A percentile compares a stretch with the other conserved stretches of the same genome.
These are phyloP conservation scores for Perccottus glenii DNA, from an alignment of 2,113 vertebrate species.

Conservation along the genomic window DNA sequence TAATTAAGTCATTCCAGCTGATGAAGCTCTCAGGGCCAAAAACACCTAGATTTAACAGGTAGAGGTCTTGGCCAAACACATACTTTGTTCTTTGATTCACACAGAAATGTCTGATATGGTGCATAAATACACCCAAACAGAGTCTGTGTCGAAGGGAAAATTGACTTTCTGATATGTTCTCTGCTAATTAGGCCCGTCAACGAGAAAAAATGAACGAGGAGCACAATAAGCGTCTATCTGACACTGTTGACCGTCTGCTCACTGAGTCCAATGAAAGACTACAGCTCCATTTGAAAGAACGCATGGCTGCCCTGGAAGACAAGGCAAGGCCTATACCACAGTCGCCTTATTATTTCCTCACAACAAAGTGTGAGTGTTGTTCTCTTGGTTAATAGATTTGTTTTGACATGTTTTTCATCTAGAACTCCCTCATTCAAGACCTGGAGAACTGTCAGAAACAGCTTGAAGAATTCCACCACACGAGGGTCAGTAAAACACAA, in stretches of 20 bases:
- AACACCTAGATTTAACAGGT: conserved; percentile 52
- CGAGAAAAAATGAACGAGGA: conserved; percentile 98
- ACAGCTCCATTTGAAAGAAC: conserved; percentile 95
- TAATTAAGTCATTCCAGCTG: conserved; percentile 55
- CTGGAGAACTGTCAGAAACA: conserved; percentile 94
- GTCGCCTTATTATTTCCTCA: too few species aligned
- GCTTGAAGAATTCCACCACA: conserved; percentile 91
- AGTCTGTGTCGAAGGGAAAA: conserved; percentile 48
- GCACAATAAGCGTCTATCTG: conserved; percentile 93
- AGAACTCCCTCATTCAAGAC: conserved; percentile 94
- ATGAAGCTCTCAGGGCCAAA: conserved; percentile 46
- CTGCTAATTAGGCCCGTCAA: conserved; percentile 87
- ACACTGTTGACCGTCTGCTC: conserved; percentile 94
- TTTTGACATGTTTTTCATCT: conserved; percentile 25
- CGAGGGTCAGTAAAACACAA: conserved; percentile 81
- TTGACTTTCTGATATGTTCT: conserved; percentile 31
- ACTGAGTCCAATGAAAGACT: conserved; percentile 94
- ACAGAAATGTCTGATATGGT: conserved; percentile 55
- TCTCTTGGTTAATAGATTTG: conserved; percentile 4
- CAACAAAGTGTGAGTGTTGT: not conserved
- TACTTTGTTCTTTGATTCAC: conserved; percentile 55
- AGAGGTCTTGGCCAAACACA: conserved; percentile 49
- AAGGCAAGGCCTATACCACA: conserved; percentile 73
- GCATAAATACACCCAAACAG: conserved; percentile 45
- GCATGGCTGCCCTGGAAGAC: conserved; percentile 95